Evolutionary conservation across 53 echinoderm and acorn worm species (phyloP).

Genomic region (Mesocentrotus franciscanus): DNA sequence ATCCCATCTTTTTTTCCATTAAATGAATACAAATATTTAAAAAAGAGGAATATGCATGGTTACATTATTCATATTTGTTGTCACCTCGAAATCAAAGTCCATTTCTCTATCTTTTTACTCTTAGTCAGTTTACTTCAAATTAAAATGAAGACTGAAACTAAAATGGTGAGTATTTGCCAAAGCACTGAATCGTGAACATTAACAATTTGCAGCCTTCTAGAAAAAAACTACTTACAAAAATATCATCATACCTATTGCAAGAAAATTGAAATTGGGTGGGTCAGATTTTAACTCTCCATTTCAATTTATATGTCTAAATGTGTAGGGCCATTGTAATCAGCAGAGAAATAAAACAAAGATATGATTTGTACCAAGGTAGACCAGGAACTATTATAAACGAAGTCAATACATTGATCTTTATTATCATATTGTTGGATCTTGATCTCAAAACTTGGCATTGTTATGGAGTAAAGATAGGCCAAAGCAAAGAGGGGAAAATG

Average conservation of each 20-base stretch:
- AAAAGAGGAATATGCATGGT: no score
- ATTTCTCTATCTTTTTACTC: no score
- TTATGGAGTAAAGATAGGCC: not conserved
- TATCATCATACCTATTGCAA: not conserved
- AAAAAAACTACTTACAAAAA: not conserved
- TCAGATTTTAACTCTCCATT: not conserved
- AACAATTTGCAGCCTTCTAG: no score
- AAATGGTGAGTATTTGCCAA: not conserved
- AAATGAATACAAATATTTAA: no score
- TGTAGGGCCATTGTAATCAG: not conserved
- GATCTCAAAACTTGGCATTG: constrained; percentile 5
- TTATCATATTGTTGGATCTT: not conserved
- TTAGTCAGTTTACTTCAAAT: no score
- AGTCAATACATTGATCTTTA: not conserved
- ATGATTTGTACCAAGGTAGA: not conserved
- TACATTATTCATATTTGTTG: no score
- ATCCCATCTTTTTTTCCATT: no score
- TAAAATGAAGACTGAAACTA: not conserved
- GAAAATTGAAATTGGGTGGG: not conserved
- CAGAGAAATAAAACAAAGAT: not conserved
- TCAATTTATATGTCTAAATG: not conserved
- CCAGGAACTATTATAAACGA: not conserved
- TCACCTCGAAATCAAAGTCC: no score
- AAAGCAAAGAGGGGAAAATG: not conserved
- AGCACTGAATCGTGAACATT: not conserved